Percentiles rank a stretch among this genome's conserved stretches.
Conservation (phyloP, 2,113 vertebrate species). For the Columba livia region DNA sequence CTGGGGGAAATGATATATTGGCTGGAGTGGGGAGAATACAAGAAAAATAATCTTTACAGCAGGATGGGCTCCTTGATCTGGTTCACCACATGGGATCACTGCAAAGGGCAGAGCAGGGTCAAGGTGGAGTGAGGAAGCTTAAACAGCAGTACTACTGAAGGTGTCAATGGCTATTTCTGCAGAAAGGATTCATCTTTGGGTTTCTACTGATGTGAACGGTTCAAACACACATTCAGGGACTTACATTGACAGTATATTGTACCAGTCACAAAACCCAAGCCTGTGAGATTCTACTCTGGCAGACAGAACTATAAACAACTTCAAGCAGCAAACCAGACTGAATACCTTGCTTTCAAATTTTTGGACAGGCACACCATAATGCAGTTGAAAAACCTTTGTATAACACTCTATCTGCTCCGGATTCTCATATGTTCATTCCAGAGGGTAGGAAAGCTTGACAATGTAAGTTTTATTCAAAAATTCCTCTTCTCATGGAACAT, state of each 20-base stretch:
- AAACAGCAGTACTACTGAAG: not conserved
- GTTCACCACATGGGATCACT: not conserved
- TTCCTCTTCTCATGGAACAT: not conserved
- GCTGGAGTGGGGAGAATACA: not conserved
- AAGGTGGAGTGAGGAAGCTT: not conserved
- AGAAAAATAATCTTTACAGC: not conserved
- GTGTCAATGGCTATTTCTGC: not conserved
- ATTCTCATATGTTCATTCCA: not conserved
- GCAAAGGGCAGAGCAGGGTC: not conserved
- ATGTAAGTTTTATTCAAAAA: not conserved
- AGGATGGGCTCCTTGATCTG: not conserved
- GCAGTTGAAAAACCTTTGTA: not conserved
- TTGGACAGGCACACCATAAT: not conserved
- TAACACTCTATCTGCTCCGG: not conserved
- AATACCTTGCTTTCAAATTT: not conserved
- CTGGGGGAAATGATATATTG: not conserved
- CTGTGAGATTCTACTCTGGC: not conserved
- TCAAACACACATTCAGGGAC: not conserved
- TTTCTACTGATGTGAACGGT: rapidly evolving
- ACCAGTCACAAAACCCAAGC: not conserved
- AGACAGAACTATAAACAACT: not conserved
- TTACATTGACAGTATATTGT: not conserved
- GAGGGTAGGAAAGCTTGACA: not conserved
- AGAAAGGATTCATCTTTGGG: not conserved
- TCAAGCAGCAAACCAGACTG: not conserved